phyloP scores from a whole-genome alignment of 2,797 vertebrate species.

The Lagocephalus sceleratus region DNA sequence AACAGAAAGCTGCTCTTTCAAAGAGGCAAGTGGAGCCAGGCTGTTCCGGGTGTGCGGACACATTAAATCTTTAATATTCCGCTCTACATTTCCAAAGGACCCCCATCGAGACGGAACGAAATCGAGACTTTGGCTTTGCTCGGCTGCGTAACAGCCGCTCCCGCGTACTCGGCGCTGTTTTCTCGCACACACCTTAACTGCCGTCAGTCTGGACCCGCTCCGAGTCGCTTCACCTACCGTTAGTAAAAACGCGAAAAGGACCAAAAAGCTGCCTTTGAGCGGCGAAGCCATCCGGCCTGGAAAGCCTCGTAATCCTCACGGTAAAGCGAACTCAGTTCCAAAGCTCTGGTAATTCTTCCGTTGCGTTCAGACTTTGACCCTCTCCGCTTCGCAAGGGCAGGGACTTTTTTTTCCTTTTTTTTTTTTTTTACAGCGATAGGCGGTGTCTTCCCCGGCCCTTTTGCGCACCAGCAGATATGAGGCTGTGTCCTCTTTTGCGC shows the following conservation, averaged over 20 bases:
- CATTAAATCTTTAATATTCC: neutral
- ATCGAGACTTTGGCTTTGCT: neutral
- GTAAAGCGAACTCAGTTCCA: neutral
- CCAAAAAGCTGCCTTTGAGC: constrained; percentile 8
- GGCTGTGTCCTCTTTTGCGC: constrained; percentile 1
- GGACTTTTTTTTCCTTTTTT: constrained; percentile 11
- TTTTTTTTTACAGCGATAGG: constrained; percentile 26
- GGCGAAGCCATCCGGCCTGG: constrained; percentile 39
- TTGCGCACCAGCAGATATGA: constrained; percentile 24
- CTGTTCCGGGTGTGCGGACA: neutral
- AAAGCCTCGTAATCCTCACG: neutral
- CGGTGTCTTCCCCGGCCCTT: constrained; percentile 26
- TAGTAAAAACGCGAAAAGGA: constrained; percentile 32
- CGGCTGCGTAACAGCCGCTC: constrained; percentile 18
- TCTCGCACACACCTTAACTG: neutral
- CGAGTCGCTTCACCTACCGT: constrained; percentile 42
- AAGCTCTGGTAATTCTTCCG: neutral
- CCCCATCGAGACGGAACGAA: neutral
- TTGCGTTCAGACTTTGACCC: constrained; percentile 60
- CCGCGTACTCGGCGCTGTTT: neutral
- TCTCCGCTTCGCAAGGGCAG: neutral
- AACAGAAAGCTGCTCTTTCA: neutral
- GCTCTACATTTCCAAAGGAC: neutral
- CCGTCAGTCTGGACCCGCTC: too few relatives aligned
- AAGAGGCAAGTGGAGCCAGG: neutral